Conservation (phyloP, 2,888 invertebrate species). For the Eutolmus rufibarbis region DNA sequence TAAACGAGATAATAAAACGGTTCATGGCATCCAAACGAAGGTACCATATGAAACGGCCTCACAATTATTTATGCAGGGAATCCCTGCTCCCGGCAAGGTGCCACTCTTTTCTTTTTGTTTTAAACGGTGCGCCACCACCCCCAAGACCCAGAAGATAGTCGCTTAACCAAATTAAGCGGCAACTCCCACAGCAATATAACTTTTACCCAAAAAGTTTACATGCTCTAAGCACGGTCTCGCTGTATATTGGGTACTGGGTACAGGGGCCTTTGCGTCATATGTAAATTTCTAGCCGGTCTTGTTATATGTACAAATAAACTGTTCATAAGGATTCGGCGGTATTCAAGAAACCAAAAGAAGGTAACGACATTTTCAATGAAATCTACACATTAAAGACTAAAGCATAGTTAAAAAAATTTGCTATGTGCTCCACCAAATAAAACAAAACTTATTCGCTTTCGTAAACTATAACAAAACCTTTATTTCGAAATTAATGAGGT, state of each 20-base stretch:
- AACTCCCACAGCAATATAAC: slow-evolving; percentile 20
- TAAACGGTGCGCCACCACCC: not conserved
- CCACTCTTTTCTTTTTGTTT: slow-evolving; percentile 9
- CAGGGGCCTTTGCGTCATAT: not conserved
- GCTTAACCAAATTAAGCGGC: slow-evolving; percentile 12
- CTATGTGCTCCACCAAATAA: not conserved
- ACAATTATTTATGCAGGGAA: slow-evolving; percentile 14
- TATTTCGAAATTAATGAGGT: no score
- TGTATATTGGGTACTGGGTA: not conserved
- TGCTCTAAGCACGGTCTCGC: not conserved
- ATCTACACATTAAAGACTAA: not conserved
- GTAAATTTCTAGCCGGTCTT: slow-evolving; percentile 9
- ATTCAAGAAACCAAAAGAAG: not conserved
- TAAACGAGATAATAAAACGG: slow-evolving; percentile 26
- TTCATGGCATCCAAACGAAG: slow-evolving; percentile 10
- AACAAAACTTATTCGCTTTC: no score
- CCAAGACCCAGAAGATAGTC: not conserved
- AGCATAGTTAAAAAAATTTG: no score
- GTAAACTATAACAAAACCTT: no score
- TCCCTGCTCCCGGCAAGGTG: slow-evolving; percentile 9
- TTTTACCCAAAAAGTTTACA: slow-evolving; percentile 31
- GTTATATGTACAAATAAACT: not conserved
- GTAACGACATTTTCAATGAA: not conserved
- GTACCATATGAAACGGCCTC: slow-evolving; percentile 9
- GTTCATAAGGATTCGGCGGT: not conserved